Evolutionary conservation across 2,113 vertebrate genomes (phyloP), one percentile per base, ranked within the genome.

Genomic region (Acrocephalus kingi): DNA sequence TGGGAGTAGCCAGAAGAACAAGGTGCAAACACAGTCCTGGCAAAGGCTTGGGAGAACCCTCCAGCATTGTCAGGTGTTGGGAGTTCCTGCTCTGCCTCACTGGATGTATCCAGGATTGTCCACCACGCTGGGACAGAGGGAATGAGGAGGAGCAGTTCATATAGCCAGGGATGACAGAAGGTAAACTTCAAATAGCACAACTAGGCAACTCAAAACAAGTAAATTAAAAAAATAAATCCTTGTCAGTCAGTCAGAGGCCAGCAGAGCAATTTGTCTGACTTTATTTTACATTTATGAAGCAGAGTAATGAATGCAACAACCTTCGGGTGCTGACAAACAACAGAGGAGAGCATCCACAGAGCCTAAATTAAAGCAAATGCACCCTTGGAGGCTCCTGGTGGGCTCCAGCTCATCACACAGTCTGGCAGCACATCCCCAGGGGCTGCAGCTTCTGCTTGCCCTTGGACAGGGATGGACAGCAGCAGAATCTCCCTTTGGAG

Each of bases 291-390:
- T 87, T 89, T 72, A 68, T 84, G 77, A 80, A 87, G 48, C 35
- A 45, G 30, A 51, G 30, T 39, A 64, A 73, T 73, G 61, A 90
- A 71, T 7, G 56, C 20, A 87, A 72, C 48, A 45, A 31, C 61
- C 39, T 96, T 87, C 43, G 85, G 81, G 43, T 79, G 85, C 90
- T 84, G 55, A 66, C 51, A 87, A 87, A 74, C 46, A 76, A 37
- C 0, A 2, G n/a, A 66, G n/a, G 52, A 46, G 56, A 77, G 49
- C 23, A 51, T 52, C 41, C 56, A 75, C 20, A 67, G 74, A 94
- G 55, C 22, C 61, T 77, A 6, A 91, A 92, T 75, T 21, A 55
- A 30, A 87, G 33, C n/a, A 72, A 63, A 55, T 20, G 37, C 6
- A 0, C 27, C 81, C 56, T 74, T 27, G 25, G 61, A 43, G 69